Conservation (phyloP, 2,888 invertebrate genomes). For the Sphinx pinastri region DNA sequence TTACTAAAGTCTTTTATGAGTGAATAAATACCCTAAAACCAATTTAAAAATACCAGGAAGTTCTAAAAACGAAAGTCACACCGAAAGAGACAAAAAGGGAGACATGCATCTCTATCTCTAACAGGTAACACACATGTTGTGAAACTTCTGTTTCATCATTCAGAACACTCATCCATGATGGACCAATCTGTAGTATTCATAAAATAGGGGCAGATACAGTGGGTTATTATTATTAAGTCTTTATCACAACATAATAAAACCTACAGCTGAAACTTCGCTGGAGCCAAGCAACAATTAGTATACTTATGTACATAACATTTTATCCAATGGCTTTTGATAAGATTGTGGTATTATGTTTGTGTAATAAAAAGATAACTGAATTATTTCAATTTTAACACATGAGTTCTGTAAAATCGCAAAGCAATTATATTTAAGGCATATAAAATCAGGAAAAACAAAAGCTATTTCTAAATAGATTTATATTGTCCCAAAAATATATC, state of each 20-base stretch:
- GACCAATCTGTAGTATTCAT: background rate
- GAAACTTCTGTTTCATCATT: background rate
- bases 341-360: conserved; percentile 10
- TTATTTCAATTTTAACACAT: background rate
- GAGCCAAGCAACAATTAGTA: background rate
- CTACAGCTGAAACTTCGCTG: background rate
- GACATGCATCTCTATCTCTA: too few relatives aligned
- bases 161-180: background rate
- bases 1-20: too few relatives aligned
- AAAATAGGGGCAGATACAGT: too few relatives aligned
- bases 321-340: background rate
- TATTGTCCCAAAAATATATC: conserved; percentile 12
- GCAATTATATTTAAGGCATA: background rate
- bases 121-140: too few relatives aligned
- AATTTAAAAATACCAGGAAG: too few relatives aligned
- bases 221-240: too few relatives aligned
- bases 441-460: background rate
- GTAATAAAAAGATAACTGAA: conserved; percentile 9
- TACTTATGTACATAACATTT: background rate
- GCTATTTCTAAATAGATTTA: background rate
- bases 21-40: too few relatives aligned
- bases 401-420: background rate
- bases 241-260: background rate
- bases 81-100: too few relatives aligned
- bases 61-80: too few relatives aligned